Base-by-base conservation (phyloP, 1,140 invertebrate genomes). In the Centruroides sculpturatus region DNA sequence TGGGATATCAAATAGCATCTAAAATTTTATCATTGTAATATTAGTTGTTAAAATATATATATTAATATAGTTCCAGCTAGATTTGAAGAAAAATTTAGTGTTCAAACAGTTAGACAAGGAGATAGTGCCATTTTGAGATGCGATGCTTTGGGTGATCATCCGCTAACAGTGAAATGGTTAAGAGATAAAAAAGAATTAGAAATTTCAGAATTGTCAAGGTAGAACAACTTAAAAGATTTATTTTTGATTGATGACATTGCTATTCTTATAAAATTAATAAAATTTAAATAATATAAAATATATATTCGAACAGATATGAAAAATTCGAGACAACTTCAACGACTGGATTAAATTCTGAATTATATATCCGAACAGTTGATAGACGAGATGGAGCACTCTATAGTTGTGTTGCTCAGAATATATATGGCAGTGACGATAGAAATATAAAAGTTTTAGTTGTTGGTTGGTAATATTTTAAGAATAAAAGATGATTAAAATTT, bases 101-200 rank as follows among this genome's bases (percentile, higher is more conserved):
- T 92, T 69, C 89, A 93, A 74, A 93, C 89, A 23, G 87, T 92
- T 13, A 81, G 87, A 62, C 82, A 87, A 61, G 89, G 87, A 34
- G 89, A 94, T 74, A 89, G 91, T 47, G 86, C 92, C 52, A 90
- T 93, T 34, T 73, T 97, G 59, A 88, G 93, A 71, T 96, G 92
- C 72, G 89, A 93, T 77, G 92, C 90, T 13, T 88, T 90, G 69
- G 92, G 93, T 58, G 92, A 96, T 76, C 92, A 92, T 78, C 92
- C 92, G 34, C 90, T 97, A 73, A 89, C 90, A 67, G 92, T 96
- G 55, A 80, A 91, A 34, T 96, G 92, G 93, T 92, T 90, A 82
- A 91, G 93, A 73, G 91, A 89, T 74, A 91, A 92, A 72, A 82
- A 89, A 56, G 63, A 63, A 23, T 49, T 60, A 46, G 63, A 64